These are phyloP conservation scores for Ptilodon capucinus DNA, from an alignment of 2,888 invertebrate genomes.

Conservation along the genomic window DNA sequence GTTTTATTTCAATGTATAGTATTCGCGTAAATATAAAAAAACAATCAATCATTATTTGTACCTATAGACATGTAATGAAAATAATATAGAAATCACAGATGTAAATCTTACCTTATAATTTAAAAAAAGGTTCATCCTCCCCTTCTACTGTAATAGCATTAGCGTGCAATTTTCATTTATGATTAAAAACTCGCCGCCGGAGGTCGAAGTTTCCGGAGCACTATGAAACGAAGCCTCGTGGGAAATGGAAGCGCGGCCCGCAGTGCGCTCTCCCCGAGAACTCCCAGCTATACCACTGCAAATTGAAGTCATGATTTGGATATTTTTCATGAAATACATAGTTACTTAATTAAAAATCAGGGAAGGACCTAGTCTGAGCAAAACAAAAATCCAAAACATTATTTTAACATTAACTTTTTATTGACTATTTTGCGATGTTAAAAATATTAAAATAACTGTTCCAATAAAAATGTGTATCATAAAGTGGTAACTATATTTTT, in stretches of 20 bases:
- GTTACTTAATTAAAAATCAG: too few species aligned
- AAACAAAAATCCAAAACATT: too few species aligned
- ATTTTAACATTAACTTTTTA: too few species aligned
- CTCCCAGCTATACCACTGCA: conserved; percentile 37
- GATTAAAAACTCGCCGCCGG: conserved; percentile 55
- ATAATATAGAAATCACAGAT: not conserved
- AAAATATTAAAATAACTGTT: too few species aligned
- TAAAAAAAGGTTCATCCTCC: not conserved
- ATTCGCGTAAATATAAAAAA: too few species aligned
- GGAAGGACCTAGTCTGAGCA: too few species aligned
- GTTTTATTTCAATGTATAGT: too few species aligned
- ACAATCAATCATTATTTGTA: too few species aligned
- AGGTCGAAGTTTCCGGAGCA: conserved; percentile 55
- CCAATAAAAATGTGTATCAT: too few species aligned
- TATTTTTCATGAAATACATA: conserved; percentile 14
- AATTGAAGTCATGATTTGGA: conserved; percentile 41
- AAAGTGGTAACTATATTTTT: too few species aligned
- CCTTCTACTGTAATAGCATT: conserved; percentile 25
- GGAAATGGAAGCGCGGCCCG: conserved; percentile 54
- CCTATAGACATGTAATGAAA: not conserved
- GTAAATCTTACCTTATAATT: not conserved
- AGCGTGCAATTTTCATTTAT: conserved; percentile 57
- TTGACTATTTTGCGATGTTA: too few species aligned
- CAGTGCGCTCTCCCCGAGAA: conserved; percentile 32
- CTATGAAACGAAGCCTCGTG: conserved; percentile 57